phyloP scores from a whole-genome alignment of 37 sponge, comb jelly and placozoan genomes.

The Geodia barretti region DNA sequence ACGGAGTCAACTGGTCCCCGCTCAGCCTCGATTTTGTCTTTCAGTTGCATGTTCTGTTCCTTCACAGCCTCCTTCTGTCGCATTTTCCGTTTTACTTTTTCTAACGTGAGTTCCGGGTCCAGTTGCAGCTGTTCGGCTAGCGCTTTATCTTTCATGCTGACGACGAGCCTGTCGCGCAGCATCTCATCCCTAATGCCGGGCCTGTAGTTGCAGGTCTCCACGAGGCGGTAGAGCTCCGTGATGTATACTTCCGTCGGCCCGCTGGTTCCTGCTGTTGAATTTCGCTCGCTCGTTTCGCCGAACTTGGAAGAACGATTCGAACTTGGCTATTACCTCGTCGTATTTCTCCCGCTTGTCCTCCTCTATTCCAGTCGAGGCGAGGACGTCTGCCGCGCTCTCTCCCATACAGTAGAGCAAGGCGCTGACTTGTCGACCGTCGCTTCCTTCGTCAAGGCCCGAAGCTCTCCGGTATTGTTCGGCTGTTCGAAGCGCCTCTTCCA shows the following conservation, averaged over 20 bases:
- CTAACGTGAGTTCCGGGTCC: conserved; percentile 35
- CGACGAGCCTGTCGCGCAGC: too few species aligned
- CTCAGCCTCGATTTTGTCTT: not conserved
- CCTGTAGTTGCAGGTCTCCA: conserved; percentile 25
- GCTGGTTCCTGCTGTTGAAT: conserved; percentile 20
- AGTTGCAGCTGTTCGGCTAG: conserved; percentile 38
- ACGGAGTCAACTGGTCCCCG: too few species aligned
- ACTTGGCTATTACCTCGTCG: conserved; percentile 8
- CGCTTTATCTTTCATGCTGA: conserved; percentile 37
- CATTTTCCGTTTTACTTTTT: conserved; percentile 32
- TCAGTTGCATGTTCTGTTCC: conserved; percentile 22
- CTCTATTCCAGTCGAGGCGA: conserved; percentile 20
- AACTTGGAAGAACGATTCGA: conserved; percentile 28
- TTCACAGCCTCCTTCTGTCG: conserved; percentile 49
- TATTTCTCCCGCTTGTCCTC: conserved; percentile 17
- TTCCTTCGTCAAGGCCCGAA: conserved; percentile 12
- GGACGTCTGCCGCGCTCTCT: conserved; percentile 12
- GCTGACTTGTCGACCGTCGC: not conserved
- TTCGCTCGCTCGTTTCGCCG: conserved; percentile 21
- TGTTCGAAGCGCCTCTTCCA: conserved; percentile 32
- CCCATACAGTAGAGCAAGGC: too few species aligned
- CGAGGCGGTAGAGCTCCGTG: conserved; percentile 6
- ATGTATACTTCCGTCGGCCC: conserved; percentile 15
- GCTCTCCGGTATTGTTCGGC: conserved; percentile 9
- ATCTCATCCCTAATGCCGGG: too few species aligned